Evolutionary conservation across 2,797 vertebrate genomes (phyloP).

Genomic region (Florisuga fusca): DNA sequence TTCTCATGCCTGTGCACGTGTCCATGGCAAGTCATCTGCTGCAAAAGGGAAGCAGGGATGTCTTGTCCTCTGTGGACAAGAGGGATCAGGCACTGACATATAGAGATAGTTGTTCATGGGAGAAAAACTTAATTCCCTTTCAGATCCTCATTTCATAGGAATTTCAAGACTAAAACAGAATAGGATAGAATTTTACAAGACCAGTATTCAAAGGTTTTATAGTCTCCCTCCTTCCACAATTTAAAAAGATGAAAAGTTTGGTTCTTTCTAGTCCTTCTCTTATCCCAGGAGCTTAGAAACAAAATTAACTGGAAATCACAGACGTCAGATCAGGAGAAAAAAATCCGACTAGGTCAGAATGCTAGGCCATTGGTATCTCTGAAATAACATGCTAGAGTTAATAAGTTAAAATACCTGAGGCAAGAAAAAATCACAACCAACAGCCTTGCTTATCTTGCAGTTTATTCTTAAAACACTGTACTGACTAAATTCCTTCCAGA

Average conservation of each 20-base stretch:
- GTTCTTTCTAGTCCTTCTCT: neutral
- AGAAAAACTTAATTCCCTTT: neutral
- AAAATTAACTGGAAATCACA: neutral
- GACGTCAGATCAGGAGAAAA: neutral
- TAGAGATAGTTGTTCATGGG: neutral
- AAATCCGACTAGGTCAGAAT: neutral
- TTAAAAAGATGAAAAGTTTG: neutral
- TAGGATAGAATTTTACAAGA: neutral
- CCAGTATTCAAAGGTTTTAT: neutral
- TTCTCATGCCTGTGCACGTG: neutral
- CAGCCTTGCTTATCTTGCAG: neutral
- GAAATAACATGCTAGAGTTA: neutral
- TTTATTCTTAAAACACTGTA: neutral
- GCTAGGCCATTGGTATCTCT: neutral
- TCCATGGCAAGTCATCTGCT: neutral
- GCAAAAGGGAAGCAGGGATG: neutral
- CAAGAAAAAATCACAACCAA: neutral
- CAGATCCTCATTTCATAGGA: neutral
- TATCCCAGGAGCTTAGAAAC: neutral
- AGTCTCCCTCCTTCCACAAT: neutral
- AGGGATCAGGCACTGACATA: neutral
- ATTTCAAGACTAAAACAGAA: neutral
- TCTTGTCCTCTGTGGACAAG: neutral
- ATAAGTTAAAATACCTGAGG: neutral
- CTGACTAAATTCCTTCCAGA: neutral